Base-by-base conservation (phyloP, 1,140 invertebrate genomes). In the Macrocentrus cingulum region DNA sequence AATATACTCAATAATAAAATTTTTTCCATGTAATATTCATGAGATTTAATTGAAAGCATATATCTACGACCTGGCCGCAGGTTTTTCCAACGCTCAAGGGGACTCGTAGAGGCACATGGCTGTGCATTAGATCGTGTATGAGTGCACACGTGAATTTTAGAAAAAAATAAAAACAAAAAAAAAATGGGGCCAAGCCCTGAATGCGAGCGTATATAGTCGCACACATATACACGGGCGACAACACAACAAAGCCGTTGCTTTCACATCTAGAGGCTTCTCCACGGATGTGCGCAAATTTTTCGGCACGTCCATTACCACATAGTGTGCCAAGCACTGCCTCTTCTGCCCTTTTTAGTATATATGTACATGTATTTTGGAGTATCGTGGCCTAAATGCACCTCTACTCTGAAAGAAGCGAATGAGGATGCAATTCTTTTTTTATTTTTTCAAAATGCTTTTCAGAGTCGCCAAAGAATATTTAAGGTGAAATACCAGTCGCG, bases 311-410 rank as follows among this genome's bases (percentile, higher is more conserved):
- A 52, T 52, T 52, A 52, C 50, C 41, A 34, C 37, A 52, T 16
- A n/a, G 16, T 19, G 25, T 34, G 53, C 41, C 39, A 13, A 55
- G 53, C 42, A 19, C 42, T 29, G 11, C 49, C 18, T 34, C 53
- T 13, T 22, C 41, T 44, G 44, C 36, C 36, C 39, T 44, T 46
- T 45, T 45, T 42, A 55, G 39, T 45, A 22, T 11, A 29, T 20
- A 29, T 55, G 13, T 55, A 29, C 53, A 55, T 55, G 53, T 55
- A 55, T 55, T 55, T 55, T 55, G 45, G 53, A 45, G 53, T 45
- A 29, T 55, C 53, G 41, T 55, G 19, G 48, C 48, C 48, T 51
- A 32, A 32, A 51, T 51, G 48, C 48, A 51, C 18, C 48, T 36
- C 13, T n/a, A n/a, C n/a, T n/a, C n/a, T n/a, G 18, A 51, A 51